Evolutionary conservation across 2,888 invertebrate species (phyloP).

Genomic region (Volucella inanis): DNA sequence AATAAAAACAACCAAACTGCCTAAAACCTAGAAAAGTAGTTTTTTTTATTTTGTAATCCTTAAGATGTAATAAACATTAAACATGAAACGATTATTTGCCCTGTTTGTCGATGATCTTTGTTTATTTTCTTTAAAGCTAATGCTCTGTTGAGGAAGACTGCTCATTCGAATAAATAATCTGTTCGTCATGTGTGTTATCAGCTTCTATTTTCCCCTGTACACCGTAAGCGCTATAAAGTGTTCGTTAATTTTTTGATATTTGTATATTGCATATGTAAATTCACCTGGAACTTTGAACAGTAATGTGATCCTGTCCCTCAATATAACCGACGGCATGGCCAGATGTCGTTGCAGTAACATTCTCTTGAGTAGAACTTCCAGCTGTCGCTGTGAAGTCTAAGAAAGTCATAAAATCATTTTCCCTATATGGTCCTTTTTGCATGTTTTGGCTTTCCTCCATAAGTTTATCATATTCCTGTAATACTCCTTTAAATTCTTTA

Average conservation of each 20-base stretch:
- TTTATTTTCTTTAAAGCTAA: slow-evolving; percentile 13
- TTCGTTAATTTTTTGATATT: not conserved
- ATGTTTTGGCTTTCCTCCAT: slow-evolving; percentile 82
- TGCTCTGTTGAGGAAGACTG: slow-evolving; percentile 52
- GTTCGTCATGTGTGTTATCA: slow-evolving; percentile 65
- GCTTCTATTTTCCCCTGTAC: slow-evolving; percentile 58
- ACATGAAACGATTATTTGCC: not conserved
- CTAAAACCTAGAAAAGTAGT: not conserved
- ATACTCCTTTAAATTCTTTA: slow-evolving; percentile 80
- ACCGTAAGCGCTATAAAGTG: slow-evolving; percentile 42
- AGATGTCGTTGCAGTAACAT: slow-evolving; percentile 58
- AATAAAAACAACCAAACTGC: slow-evolving; percentile 75
- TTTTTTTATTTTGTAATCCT: not conserved
- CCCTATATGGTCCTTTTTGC: slow-evolving; percentile 81
- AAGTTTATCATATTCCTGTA: slow-evolving; percentile 82
- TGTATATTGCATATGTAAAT: not conserved
- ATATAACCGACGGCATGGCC: slow-evolving; percentile 66
- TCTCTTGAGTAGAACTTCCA: slow-evolving; percentile 31
- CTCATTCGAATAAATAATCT: slow-evolving; percentile 45
- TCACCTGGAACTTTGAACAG: slow-evolving; percentile 64
- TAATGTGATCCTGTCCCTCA: slow-evolving; percentile 67
- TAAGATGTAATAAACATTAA: not conserved
- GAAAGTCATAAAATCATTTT: slow-evolving; percentile 81
- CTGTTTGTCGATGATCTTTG: not conserved
- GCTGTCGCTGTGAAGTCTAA: slow-evolving; percentile 78